Conservation (phyloP, 2,113 vertebrate genomes). For the Procavia capensis region DNA sequence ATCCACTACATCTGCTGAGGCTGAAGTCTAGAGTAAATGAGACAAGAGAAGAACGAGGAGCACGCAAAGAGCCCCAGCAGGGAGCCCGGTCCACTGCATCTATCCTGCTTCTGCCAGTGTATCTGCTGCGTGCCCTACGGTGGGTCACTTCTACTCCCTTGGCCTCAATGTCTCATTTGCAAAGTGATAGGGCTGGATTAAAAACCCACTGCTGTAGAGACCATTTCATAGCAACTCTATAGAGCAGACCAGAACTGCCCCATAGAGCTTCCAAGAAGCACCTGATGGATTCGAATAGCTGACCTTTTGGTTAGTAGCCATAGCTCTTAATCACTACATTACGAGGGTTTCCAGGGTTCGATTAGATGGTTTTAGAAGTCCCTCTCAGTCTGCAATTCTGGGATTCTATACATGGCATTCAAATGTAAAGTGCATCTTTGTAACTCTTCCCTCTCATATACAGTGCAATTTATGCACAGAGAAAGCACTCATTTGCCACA, state of each 20-base stretch:
- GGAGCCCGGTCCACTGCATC: neutral
- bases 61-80: accelerated
- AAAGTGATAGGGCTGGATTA: neutral
- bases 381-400: neutral
- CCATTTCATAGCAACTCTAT: too few species aligned
- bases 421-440: neutral
- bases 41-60: neutral
- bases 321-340: too few species aligned
- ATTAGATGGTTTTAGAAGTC: neutral
- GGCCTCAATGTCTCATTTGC: neutral
- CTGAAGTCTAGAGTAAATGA: neutral
- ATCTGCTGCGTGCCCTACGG: neutral
- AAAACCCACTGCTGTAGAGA: too few species aligned
- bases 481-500: neutral
- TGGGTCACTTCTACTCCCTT: neutral
- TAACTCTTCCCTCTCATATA: neutral
- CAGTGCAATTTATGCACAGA: neutral
- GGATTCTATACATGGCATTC: neutral
- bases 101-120: neutral
- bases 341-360: too few species aligned
- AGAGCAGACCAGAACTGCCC: too few species aligned
- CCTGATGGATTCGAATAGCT: too few species aligned
- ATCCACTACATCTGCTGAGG: neutral
- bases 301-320: too few species aligned
- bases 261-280: too few species aligned